phyloP scores from a whole-genome alignment of 2,888 invertebrate species.

The Glyphotaelius pellucidus region DNA sequence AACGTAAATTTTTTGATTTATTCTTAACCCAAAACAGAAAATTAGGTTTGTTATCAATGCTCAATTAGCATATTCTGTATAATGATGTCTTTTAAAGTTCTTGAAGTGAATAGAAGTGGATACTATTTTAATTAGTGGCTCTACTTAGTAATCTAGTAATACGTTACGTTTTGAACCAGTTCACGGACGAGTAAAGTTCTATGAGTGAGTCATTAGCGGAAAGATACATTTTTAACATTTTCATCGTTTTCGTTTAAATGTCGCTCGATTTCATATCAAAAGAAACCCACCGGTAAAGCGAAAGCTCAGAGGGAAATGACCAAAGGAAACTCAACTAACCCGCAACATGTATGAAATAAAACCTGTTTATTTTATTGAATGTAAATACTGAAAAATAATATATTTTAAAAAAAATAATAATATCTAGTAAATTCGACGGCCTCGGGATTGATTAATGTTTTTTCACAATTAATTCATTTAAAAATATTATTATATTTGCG shows the following conservation, averaged over 20 bases:
- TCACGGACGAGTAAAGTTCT: not conserved
- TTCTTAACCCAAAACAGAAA: too few species aligned
- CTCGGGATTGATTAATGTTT: too few species aligned
- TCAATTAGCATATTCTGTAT: not conserved
- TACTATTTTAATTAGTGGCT: not conserved
- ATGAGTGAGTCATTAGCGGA: not conserved
- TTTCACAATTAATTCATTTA: too few species aligned
- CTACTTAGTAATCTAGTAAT: not conserved
- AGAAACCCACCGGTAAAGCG: not conserved
- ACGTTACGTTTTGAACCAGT: not conserved
- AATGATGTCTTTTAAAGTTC: too few species aligned
- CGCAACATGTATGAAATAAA: not conserved
- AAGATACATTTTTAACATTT: not conserved
- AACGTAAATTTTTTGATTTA: too few species aligned
- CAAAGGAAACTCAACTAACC: conserved; percentile 16
- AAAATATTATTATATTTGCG: too few species aligned
- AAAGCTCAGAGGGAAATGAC: not conserved
- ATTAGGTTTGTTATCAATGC: too few species aligned
- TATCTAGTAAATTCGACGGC: too few species aligned
- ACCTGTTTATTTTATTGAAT: not conserved
- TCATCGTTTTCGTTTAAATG: not conserved
- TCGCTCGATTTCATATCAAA: not conserved
- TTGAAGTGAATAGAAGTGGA: not conserved
- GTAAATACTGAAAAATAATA: too few species aligned
- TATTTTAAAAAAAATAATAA: too few species aligned